Percentiles rank a stretch among this genome's conserved stretches.
phyloP scores from a whole-genome alignment of 2,888 invertebrate genomes.

The Caenorhabditis sulstoni region DNA sequence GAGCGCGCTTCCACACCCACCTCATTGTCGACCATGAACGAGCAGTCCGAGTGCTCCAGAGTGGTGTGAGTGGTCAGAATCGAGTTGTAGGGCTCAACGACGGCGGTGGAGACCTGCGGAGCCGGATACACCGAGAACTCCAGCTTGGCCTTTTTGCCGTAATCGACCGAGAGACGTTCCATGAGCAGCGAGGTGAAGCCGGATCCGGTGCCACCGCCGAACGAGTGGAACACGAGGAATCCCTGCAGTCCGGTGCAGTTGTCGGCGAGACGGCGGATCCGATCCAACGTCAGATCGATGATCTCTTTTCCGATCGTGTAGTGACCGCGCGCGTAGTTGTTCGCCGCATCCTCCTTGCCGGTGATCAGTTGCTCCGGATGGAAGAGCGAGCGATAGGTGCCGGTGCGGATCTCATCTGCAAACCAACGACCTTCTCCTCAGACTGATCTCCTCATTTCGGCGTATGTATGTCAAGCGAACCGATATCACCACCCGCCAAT shows the following conservation, averaged over 20 bases:
- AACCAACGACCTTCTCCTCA: conserved; percentile 4
- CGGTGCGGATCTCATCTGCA: conserved; percentile 82
- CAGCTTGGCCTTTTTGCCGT: conserved; percentile 83
- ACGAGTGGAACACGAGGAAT: conserved; percentile 89
- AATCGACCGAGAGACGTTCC: conserved; percentile 89
- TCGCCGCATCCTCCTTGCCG: conserved; percentile 82
- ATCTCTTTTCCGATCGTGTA: conserved; percentile 86
- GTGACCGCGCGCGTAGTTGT: conserved; percentile 84
- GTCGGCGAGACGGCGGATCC: conserved; percentile 83
- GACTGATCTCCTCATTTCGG: too few species aligned
- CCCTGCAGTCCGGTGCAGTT: conserved; percentile 87
- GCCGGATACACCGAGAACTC: conserved; percentile 93
- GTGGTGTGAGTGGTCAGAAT: conserved; percentile 96
- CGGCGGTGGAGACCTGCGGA: conserved; percentile 91
- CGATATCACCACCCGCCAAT: too few species aligned
- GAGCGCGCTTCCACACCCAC: conserved; percentile 80
- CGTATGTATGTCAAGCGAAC: too few species aligned
- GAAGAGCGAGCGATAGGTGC: conserved; percentile 91
- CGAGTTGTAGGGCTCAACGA: conserved; percentile 97
- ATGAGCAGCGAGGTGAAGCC: conserved; percentile 91
- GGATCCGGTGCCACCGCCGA: conserved; percentile 85
- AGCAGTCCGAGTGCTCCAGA: conserved; percentile 93
- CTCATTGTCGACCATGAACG: conserved; percentile 87
- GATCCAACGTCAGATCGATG: conserved; percentile 84
- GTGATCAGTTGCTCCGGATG: conserved; percentile 91